Conservation (phyloP, 2,888 invertebrate genomes). For the Homarus gammarus region DNA sequence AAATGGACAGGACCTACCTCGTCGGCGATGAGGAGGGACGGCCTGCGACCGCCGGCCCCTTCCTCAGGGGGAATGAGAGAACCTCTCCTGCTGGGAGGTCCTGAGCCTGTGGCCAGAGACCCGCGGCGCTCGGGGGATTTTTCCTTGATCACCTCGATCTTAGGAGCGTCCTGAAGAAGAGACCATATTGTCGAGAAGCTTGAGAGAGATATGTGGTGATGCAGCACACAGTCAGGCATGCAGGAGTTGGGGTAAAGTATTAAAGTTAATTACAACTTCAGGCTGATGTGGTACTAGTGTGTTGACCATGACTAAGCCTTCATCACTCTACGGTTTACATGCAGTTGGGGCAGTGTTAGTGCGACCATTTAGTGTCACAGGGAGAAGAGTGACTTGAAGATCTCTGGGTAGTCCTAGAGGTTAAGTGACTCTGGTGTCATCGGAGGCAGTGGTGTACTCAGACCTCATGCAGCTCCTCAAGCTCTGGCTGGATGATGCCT, state of each 20-base stretch:
- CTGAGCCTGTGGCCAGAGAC: slow-evolving; percentile 86
- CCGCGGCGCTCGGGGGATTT: slow-evolving; percentile 78
- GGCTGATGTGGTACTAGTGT: too few relatives aligned
- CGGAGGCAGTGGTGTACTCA: too few relatives aligned
- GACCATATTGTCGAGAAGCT: background rate
- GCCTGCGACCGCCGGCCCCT: slow-evolving; percentile 90
- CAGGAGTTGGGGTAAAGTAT: too few relatives aligned
- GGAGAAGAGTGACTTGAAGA: background rate
- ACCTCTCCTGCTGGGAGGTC: slow-evolving; percentile 86
- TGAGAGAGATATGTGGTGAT: background rate
- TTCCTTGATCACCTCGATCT: slow-evolving; percentile 72
- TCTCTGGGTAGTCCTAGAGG: too few relatives aligned
- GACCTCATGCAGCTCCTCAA: too few relatives aligned
- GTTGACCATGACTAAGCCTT: too few relatives aligned
- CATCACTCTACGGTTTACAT: background rate
- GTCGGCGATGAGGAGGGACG: slow-evolving; percentile 94
- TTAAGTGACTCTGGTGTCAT: too few relatives aligned
- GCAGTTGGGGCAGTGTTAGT: background rate
- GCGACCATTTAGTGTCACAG: background rate
- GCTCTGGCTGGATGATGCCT: too few relatives aligned
- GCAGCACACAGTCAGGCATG: background rate
- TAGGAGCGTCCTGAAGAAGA: slow-evolving; percentile 72
- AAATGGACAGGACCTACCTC: slow-evolving; percentile 84
- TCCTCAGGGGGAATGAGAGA: slow-evolving; percentile 94
- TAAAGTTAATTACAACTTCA: too few relatives aligned